phyloP scores from a whole-genome alignment of 2,113 vertebrate species.

The Brachyhypopomus gauderio region DNA sequence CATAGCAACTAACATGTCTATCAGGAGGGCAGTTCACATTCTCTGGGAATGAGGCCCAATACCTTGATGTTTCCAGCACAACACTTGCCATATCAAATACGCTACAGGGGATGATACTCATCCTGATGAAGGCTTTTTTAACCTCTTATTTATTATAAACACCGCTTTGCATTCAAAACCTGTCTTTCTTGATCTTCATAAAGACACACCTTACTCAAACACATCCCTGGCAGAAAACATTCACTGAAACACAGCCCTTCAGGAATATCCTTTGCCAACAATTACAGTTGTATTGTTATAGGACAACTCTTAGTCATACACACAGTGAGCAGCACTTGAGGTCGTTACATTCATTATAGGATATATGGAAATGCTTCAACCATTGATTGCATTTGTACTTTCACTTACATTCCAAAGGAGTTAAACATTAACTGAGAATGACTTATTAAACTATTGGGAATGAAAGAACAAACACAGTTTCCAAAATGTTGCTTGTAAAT shows the following conservation, averaged over 20 bases:
- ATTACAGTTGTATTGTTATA: conserved; percentile 35
- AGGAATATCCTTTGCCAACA: conserved; percentile 45
- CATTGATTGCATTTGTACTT: not conserved
- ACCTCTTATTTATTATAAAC: conserved; percentile 32
- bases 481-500: not conserved
- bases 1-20: not conserved
- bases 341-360: not conserved
- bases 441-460: too few species aligned
- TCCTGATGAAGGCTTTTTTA: conserved; percentile 12
- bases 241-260: conserved; percentile 35
- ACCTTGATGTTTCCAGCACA: too few species aligned
- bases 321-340: not conserved
- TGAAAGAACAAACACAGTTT: not conserved
- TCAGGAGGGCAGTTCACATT: too few species aligned
- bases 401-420: not conserved
- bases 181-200: conserved; percentile 68
- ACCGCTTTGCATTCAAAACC: conserved; percentile 58
- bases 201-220: conserved; percentile 70
- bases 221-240: conserved; percentile 48
- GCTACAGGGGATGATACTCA: too few species aligned
- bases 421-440: too few species aligned
- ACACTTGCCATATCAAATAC: too few species aligned
- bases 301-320: not conserved
- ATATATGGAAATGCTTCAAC: not conserved
- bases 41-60: too few species aligned